Conservation (phyloP, 2,888 invertebrate species). For the Oconnorella tubifera region DNA sequence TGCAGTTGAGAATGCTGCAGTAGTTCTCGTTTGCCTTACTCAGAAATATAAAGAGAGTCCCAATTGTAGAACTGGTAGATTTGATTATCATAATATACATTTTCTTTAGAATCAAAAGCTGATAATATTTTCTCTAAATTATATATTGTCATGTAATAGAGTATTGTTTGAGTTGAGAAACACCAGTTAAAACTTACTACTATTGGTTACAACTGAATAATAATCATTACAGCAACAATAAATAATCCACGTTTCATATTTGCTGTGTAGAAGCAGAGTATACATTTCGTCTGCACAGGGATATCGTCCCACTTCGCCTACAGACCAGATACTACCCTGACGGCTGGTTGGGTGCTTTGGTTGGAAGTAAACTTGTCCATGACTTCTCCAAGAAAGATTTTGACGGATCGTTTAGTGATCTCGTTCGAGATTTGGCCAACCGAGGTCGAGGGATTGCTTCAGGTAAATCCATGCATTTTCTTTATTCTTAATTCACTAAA, state of each 20-base stretch:
- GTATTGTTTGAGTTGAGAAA: no score
- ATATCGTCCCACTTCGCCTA: conserved; percentile 25
- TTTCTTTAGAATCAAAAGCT: no score
- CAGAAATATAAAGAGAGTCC: conserved; percentile 42
- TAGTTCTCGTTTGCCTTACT: conserved; percentile 38
- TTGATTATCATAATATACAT: no score
- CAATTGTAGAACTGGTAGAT: conserved; percentile 42
- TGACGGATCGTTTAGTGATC: not conserved
- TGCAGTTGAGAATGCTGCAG: conserved; percentile 38
- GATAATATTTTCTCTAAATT: no score
- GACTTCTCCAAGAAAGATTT: conserved; percentile 34
- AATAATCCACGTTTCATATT: no score
- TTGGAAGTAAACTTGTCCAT: conserved; percentile 29
- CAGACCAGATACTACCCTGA: conserved; percentile 26
- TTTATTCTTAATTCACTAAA: no score
- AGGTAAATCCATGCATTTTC: no score
- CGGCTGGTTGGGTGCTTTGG: conserved; percentile 31
- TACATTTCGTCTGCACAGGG: conserved; percentile 22
- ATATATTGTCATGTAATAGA: no score
- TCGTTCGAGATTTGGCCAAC: not conserved
- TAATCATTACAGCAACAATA: no score
- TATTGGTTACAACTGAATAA: no score
- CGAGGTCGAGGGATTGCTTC: not conserved
- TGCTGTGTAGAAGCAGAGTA: conserved; percentile 33
- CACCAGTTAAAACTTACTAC: no score